Conservation (phyloP, 2,888 invertebrate species). For the Pseudococcus longispinus region DNA sequence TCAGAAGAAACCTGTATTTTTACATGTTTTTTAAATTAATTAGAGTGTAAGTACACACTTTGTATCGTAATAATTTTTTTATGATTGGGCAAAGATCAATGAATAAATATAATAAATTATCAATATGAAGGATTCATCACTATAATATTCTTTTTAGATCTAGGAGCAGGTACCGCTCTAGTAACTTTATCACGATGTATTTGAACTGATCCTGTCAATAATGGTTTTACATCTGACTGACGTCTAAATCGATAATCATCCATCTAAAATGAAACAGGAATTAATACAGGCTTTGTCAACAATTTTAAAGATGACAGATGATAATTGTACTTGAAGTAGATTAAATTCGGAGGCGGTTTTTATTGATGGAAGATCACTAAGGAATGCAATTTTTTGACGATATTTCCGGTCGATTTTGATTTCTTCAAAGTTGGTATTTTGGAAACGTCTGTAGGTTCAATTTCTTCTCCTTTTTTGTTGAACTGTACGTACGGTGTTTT, state of each 20-base stretch:
- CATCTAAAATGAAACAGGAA: neutral
- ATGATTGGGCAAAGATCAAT: neutral
- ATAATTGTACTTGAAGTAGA: neutral
- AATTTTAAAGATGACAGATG: neutral
- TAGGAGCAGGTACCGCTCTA: neutral
- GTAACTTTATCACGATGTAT: neutral
- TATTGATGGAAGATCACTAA: neutral
- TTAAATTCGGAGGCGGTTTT: conserved; percentile 11
- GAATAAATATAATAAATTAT: too few species aligned
- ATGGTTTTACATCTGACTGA: neutral
- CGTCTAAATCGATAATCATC: neutral
- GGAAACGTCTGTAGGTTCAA: neutral
- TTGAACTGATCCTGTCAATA: neutral
- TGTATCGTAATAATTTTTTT: too few species aligned
- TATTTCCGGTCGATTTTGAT: conserved; percentile 6
- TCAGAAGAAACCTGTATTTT: too few species aligned
- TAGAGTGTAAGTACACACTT: too few species aligned
- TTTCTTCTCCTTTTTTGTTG: neutral
- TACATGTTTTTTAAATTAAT: too few species aligned
- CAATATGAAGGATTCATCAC: neutral
- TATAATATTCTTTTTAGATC: neutral
- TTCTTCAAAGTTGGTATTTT: conserved; percentile 4
- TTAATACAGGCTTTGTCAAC: neutral
- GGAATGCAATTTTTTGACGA: conserved; percentile 14
- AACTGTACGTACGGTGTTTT: neutral